phyloP scores from a whole-genome alignment of 2,888 invertebrate species.

The Branchipolynoe longqiensis region DNA sequence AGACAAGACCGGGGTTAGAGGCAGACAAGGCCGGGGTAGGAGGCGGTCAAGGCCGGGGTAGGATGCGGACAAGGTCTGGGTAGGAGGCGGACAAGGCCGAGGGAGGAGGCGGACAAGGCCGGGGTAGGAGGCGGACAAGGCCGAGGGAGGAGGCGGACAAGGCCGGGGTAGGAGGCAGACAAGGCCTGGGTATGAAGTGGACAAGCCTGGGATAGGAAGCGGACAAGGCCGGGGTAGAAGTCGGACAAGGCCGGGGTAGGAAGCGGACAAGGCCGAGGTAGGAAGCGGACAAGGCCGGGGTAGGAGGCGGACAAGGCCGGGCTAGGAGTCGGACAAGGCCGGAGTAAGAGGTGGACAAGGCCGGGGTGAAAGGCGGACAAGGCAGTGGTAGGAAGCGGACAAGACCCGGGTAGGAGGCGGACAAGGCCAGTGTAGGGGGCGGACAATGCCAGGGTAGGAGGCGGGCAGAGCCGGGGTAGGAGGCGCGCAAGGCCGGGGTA shows the following conservation, averaged over 20 bases:
- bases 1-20: neutral
- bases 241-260: neutral
- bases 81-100: neutral
- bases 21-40: too few relatives aligned
- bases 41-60: neutral
- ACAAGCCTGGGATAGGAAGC: neutral
- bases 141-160: neutral
- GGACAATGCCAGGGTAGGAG: neutral
- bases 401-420: neutral
- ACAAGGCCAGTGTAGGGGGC: neutral
- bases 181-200: neutral
- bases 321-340: neutral
- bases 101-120: neutral
- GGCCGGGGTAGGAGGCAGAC: neutral
- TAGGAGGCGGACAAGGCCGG: neutral
- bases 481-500: neutral
- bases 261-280: neutral
- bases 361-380: neutral
- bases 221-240: neutral
- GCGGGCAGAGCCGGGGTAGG: neutral
- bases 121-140: neutral
- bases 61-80: neutral
- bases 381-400: neutral
- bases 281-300: neutral
- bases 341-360: neutral